These are phyloP conservation scores for Ceratosolen solmsi DNA, from an alignment of 1,140 invertebrate species.

Conservation along the genomic window DNA sequence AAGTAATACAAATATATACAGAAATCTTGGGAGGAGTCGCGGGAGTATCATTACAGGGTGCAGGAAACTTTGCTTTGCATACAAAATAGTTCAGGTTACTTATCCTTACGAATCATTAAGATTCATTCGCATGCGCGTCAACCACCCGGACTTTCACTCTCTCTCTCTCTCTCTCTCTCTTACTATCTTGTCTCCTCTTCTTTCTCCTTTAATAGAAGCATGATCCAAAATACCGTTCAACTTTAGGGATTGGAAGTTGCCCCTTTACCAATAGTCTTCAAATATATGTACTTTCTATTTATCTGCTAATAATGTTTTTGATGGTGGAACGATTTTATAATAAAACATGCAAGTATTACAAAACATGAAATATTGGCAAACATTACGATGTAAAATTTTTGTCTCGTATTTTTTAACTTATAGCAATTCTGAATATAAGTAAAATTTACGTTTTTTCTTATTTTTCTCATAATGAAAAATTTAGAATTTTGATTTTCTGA, in stretches of 20 bases:
- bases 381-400: neutral
- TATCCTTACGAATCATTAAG: constrained; percentile 60
- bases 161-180: neutral
- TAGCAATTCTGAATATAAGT: no score
- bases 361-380: neutral
- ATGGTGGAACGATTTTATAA: neutral
- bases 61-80: constrained; percentile 57
- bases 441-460: no score
- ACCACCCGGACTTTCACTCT: neutral
- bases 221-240: neutral
- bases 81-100: constrained; percentile 58
- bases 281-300: neutral
- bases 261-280: neutral
- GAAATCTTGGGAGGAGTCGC: neutral
- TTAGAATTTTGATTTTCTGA: no score
- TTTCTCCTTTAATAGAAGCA: neutral
- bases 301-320: neutral
- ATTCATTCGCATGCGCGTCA: constrained; percentile 58
- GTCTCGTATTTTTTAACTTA: no score
- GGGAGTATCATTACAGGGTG: constrained; percentile 33
- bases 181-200: neutral
- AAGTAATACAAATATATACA: neutral
- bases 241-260: neutral
- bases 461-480: no score
- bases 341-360: neutral